Conservation (phyloP, 1,140 invertebrate genomes). For the Vanessa tameamea region DNA sequence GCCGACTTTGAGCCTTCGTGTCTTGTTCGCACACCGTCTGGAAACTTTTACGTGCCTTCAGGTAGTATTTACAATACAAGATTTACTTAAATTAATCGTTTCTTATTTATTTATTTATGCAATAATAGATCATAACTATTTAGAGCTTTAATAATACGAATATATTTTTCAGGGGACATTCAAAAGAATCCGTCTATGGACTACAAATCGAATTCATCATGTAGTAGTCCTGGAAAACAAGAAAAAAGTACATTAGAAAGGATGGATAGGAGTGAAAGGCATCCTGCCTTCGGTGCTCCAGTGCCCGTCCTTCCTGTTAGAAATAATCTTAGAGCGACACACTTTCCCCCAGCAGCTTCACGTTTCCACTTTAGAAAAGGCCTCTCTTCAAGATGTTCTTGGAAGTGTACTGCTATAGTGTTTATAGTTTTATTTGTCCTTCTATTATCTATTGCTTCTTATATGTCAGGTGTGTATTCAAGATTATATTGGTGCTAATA, state of each 20-base stretch:
- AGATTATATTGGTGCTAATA: too few relatives aligned
- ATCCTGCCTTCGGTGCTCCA: conserved; percentile 83
- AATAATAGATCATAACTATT: neutral
- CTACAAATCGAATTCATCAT: conserved; percentile 92
- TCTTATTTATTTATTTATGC: neutral
- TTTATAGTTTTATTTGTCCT: conserved; percentile 91
- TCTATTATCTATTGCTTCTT: conserved; percentile 90
- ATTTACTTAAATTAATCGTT: neutral
- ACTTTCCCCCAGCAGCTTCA: conserved; percentile 83
- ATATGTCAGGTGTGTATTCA: conserved; percentile 88
- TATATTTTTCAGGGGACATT: conserved; percentile 84
- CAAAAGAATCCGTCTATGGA: conserved; percentile 93
- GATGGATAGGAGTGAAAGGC: conserved; percentile 72
- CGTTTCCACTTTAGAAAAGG: conserved; percentile 94
- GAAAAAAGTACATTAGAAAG: conserved; percentile 77
- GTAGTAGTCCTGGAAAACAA: conserved; percentile 87
- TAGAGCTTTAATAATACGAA: neutral
- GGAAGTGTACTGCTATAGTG: conserved; percentile 93
- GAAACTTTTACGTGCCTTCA: conserved; percentile 95
- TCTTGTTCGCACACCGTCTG: conserved; percentile 93
- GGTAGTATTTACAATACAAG: conserved; percentile 76
- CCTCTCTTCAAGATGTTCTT: conserved; percentile 91
- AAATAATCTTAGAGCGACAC: conserved; percentile 85
- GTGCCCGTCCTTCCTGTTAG: conserved; percentile 88
- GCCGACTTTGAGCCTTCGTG: conserved; percentile 94